Base-by-base conservation (phyloP, 2,113 vertebrate genomes). In the Bos indicus region DNA sequence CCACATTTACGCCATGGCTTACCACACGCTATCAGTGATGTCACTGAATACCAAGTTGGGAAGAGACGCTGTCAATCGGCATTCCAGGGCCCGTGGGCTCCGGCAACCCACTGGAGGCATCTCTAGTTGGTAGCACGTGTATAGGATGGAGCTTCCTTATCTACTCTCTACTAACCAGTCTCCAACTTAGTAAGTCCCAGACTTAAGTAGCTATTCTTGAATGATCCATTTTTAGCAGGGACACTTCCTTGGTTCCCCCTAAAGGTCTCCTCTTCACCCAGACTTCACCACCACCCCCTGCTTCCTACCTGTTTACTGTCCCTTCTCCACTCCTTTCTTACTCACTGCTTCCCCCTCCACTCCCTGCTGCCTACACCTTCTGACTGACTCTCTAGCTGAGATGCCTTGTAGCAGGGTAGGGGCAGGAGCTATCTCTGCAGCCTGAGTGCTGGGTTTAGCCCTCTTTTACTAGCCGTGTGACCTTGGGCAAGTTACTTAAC, bases 241-340 rank as follows among this genome's bases (percentile, higher is more conserved):
- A 36, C 26, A 3, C 14, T 13, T 57, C 36, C 28, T 83, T 93
- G 85, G 36, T 64, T 33, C 43, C 10, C 51, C 3, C 21, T 2
- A 2, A 77, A n/a, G 64, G 54, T 62, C 9, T 92, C 15, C 7
- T 40, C 33, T 59, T 28, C 3, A 11, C 17, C 19, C 4, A 64
- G 1, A 67, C 25, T 67, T 74, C 19, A 2, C 19, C 4, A n/a
- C 15, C 16, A 2, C 1, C 5, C 25, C 11, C 62, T 54, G 7
- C 9, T 16, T 0, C 30, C 40, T 23, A 1, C 81, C 51, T 36
- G 43, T 96, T 95, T 85, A 82, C 77, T 36, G 11, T 97, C 88
- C 83, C 89, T 81, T 51, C 16, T 62, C 83, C 13, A 54, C 3
- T 23, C 78, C 7, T 25, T 90, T 64, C 43, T 43, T 30, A 23